Evolutionary conservation across 2,113 vertebrate species (phyloP).

Genomic region (Ptyas mucosa): DNA sequence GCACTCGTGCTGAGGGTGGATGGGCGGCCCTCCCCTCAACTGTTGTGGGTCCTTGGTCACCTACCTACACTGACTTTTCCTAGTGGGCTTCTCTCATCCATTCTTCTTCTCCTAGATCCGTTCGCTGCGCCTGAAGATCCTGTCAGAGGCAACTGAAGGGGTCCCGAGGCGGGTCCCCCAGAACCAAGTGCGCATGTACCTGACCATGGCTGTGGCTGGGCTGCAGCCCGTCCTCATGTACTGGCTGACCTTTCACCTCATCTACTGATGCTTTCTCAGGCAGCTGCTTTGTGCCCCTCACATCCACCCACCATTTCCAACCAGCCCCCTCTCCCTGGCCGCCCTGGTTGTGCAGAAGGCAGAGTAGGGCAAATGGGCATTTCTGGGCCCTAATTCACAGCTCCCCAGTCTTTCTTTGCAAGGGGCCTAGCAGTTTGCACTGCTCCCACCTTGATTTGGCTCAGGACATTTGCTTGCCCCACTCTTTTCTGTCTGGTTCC

Average conservation of each 20-base stretch:
- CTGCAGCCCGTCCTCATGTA: constrained; percentile 90
- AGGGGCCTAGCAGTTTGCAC: neutral
- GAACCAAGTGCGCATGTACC: constrained; percentile 92
- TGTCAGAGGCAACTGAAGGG: constrained; percentile 83
- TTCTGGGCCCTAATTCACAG: neutral
- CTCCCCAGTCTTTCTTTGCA: neutral
- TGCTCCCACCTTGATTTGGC: too few relatives aligned
- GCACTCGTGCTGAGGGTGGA: too few relatives aligned
- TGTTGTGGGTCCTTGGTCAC: neutral
- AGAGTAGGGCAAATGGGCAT: neutral
- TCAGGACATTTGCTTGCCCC: too few relatives aligned
- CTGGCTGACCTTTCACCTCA: constrained; percentile 90
- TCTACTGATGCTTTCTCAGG: constrained; percentile 71
- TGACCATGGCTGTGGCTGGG: constrained; percentile 86
- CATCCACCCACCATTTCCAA: neutral
- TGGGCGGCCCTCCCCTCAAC: neutral
- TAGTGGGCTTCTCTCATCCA: neutral
- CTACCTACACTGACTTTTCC: neutral
- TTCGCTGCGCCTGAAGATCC: constrained; percentile 84
- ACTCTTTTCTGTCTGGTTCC: neutral
- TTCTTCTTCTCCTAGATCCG: constrained; percentile 70
- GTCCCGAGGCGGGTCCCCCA: constrained; percentile 76
- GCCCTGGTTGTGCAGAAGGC: neutral
- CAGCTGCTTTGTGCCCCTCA: neutral
- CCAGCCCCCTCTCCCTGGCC: neutral